Conservation (phyloP, 2,797 vertebrate species). For the Mus spretus region DNA sequence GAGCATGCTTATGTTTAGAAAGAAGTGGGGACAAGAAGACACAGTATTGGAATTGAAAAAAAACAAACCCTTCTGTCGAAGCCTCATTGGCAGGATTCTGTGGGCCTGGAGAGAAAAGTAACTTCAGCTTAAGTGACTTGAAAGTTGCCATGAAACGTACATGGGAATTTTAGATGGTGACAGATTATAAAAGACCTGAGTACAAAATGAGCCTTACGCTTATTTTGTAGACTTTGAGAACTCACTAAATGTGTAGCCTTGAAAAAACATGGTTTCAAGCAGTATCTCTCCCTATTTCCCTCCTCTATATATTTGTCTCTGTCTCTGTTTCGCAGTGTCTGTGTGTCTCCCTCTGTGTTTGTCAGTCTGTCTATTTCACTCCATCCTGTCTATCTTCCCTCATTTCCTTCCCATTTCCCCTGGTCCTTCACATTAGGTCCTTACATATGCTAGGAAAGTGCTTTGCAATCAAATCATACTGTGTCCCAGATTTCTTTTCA, state of each 20-base stretch:
- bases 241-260: not conserved
- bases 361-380: not conserved
- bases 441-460: not conserved
- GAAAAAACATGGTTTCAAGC: not conserved
- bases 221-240: slow-evolving; percentile 1
- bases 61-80: not conserved
- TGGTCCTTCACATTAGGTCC: not conserved
- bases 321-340: no score
- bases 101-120: slow-evolving; percentile 12
- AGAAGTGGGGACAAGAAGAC: not conserved
- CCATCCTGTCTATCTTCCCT: not conserved
- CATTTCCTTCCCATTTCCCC: not conserved
- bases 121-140: slow-evolving; percentile 21
- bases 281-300: not conserved
- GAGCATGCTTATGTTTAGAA: slow-evolving; percentile 1
- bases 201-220: not conserved
- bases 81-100: not conserved
- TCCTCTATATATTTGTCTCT: not conserved
- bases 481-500: not conserved
- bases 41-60: not conserved
- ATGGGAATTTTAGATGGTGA: not conserved
- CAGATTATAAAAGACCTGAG: not conserved
- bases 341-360: not conserved
- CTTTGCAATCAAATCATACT: not conserved
- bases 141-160: not conserved